Conservation (phyloP, 2,113 vertebrate genomes). For the Otus sunia region DNA sequence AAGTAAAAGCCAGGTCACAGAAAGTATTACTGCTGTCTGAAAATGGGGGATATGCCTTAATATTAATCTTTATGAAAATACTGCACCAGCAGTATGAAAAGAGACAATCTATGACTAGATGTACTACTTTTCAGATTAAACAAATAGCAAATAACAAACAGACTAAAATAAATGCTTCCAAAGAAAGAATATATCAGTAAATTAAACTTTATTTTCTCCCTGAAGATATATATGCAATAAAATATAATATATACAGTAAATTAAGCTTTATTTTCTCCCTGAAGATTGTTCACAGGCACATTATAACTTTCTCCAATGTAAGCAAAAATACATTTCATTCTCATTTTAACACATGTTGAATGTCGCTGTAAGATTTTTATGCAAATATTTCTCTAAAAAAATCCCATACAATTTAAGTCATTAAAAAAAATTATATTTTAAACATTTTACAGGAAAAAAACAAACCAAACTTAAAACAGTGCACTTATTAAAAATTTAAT, state of each 20-base stretch:
- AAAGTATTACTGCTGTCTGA: not conserved
- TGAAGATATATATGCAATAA: too few relatives aligned
- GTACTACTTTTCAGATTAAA: not conserved
- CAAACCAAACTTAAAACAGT: rapidly evolving
- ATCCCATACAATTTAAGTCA: rapidly evolving
- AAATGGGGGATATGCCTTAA: not conserved
- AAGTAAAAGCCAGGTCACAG: not conserved
- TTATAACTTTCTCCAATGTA: not conserved
- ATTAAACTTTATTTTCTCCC: not conserved
- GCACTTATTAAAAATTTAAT: not conserved
- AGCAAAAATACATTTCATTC: not conserved
- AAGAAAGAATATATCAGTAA: not conserved
- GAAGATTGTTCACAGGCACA: not conserved
- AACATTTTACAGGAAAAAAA: not conserved
- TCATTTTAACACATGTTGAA: not conserved
- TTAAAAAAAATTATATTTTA: not conserved
- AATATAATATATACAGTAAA: too few relatives aligned
- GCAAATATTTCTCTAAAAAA: not conserved
- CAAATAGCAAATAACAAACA: not conserved
- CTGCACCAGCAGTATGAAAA: not conserved
- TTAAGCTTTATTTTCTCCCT: not conserved
- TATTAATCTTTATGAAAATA: not conserved
- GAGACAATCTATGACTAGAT: not conserved
- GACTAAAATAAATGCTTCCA: not conserved
- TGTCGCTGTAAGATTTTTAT: not conserved